Percentiles rank a stretch among this genome's conserved stretches.
Conservation (phyloP, 2,888 invertebrate species). For the Tridacna crocea region DNA sequence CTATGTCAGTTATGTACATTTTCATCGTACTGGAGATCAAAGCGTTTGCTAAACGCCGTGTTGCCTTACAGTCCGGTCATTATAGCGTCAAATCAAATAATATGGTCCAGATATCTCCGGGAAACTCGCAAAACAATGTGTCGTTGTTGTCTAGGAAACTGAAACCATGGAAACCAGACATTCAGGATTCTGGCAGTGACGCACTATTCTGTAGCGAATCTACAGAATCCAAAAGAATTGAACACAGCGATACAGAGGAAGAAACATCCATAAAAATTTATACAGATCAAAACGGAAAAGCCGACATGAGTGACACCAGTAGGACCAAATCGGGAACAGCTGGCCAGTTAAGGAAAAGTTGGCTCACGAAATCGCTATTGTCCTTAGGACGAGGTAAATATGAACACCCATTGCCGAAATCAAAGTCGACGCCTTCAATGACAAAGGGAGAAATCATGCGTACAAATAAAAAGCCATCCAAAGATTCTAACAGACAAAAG, state of each 20-base stretch:
- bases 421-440: not conserved
- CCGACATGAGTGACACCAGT: not conserved
- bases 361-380: not conserved
- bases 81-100: not conserved
- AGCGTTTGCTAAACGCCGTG: conserved; percentile 31
- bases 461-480: not conserved
- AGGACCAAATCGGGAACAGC: not conserved
- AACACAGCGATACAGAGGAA: not conserved
- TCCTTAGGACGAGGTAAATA: not conserved
- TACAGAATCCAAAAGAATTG: conserved; percentile 29
- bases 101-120: conserved; percentile 1
- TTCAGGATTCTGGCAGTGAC: conserved; percentile 24
- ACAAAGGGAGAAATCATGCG: not conserved
- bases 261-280: not conserved
- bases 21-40: conserved; percentile 58
- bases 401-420: not conserved
- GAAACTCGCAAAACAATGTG: conserved; percentile 37
- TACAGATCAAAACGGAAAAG: not conserved
- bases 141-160: not conserved
- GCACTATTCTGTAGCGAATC: conserved; percentile 37
- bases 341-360: not conserved
- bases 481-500: not conserved
- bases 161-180: not conserved
- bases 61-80: not conserved
- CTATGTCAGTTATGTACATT: conserved; percentile 58